Evolutionary conservation across 1,140 invertebrate species (phyloP), one percentile per base, ranked within the genome.

Genomic region (Varroa destructor): DNA sequence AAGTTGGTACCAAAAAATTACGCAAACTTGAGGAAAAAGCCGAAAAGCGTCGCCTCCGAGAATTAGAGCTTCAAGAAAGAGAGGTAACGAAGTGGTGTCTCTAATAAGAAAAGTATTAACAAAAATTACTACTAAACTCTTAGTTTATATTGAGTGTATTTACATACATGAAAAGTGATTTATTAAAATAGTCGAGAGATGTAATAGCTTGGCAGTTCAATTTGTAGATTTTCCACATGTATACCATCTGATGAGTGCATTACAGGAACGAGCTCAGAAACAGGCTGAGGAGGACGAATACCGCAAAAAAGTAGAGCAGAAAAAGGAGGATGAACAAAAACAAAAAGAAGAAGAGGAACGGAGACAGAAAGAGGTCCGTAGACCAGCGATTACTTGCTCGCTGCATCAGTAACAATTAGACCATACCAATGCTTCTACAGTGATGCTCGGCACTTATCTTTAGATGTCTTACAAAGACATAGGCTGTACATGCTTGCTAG

Each of bases 1-100:
- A 94, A 82, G 85, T 97, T 76, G 94, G 94, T 6, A 87, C 91
- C 0, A 97, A 97, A 80, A 94, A 93, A 80, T 79, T 87, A 37
- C 90, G 90, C 0, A 94, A 94, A 80, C 77, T 93, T 64, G 89
- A 91, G 82, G 88, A 89, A 0, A 96, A 96, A 79, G 88, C 90
- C 70, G 91, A 94, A 74, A 91, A 88, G 76, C 89, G 88, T 77
- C 83, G 86, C 5, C 84, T 87, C 71, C 84, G 91, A 75, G 90
- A 95, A 82, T 83, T 84, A 76, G 73, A 71, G 12, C 57, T 76
- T 74, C 56, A 77, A 77, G 71, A 67, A 72, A 14, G 73, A 72
- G 46, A 77, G 77, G 61, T 61, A 94, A 61, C 89, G 25, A 93
- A 82, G 88, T 89, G 0, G 97, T 97, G 79, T 89, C 91, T 71